These are phyloP conservation scores for Nibea coibor DNA, from an alignment of 2,113 vertebrate species.

Conservation along the genomic window DNA sequence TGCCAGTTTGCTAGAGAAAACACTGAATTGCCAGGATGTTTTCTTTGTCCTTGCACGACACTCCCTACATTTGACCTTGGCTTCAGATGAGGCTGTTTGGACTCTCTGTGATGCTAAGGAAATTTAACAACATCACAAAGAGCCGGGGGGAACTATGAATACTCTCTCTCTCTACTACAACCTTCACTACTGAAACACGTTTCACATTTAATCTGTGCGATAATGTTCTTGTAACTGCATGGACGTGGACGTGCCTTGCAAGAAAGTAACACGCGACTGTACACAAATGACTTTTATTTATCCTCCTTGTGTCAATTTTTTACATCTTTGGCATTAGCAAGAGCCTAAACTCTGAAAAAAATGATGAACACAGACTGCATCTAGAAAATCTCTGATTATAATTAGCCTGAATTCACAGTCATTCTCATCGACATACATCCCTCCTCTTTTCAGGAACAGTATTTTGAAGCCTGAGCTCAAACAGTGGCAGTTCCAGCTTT, in stretches of 20 bases:
- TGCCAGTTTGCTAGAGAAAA: constrained; percentile 53
- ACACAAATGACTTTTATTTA: background rate
- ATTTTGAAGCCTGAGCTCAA: constrained; percentile 9
- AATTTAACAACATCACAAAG: constrained; percentile 20
- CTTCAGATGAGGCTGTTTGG: constrained; percentile 40
- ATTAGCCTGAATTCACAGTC: too few relatives aligned
- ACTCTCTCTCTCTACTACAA: background rate
- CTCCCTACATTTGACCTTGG: constrained; percentile 67
- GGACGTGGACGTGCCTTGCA: background rate
- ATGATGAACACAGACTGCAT: background rate
- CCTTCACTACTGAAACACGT: background rate
- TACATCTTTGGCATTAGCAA: background rate
- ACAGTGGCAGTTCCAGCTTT: background rate
- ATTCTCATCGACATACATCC: too few relatives aligned
- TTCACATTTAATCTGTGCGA: background rate
- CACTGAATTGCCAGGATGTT: constrained; percentile 52
- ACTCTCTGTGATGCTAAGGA: constrained; percentile 23
- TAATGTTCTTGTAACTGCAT: background rate
- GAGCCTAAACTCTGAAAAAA: background rate
- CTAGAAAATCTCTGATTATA: background rate
- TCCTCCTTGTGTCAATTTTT: background rate
- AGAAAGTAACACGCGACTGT: background rate
- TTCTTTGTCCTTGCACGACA: constrained; percentile 45
- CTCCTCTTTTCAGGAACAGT: background rate
- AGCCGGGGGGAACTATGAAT: background rate